Base-by-base conservation (phyloP, 1,140 invertebrate species). In the Drosophila mauritiana region DNA sequence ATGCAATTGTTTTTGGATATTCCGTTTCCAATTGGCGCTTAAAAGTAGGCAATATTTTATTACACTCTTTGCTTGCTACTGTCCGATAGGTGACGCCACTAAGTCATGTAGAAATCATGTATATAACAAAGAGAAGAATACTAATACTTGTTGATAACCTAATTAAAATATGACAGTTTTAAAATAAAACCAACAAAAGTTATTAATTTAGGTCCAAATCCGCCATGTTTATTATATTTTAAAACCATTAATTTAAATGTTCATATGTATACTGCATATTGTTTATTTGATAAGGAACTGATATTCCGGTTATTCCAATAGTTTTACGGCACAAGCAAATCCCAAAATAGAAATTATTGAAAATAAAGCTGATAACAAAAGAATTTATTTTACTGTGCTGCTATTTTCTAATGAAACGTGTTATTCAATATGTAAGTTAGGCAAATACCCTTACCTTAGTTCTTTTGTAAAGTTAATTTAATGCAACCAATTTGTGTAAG, bases 41-140 rank as follows among this genome's bases (percentile, higher is more conserved):
- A 5, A 12, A 39, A 25, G 56, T 75, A 77, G 39, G 63, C 74
- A 52, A 61, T 15, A 45, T 0, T 20, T 55, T 51, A 25, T 12
- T 12, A 12, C 4, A 31, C 31, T 31, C 5, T 0, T 5, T 0
- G 0, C 11, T 12, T 7, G 5, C 4, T 31, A 15, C 13, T 27
- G 0, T 13, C n/a, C 46, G 15, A 0, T n/a, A 73, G 69, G 36
- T 37, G 69, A 13, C 69, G 69, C 39, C 13, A 0, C 13, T 34
- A 3, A 15, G 11, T n/a, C 10, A 22, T 22, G 59, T 62, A 59
- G 1, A 22, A 31, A 15, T 15, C 1, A 59, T 22, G 54, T 58
- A 56, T n/a, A 22, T 10, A 42, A 31, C 4, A 4, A 42, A 17
- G 17, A 17, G 3, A 22, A n/a, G n/a, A n/a, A n/a, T n/a, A n/a